Conservation (phyloP, 1,140 invertebrate genomes). For the Camponotus floridanus region DNA sequence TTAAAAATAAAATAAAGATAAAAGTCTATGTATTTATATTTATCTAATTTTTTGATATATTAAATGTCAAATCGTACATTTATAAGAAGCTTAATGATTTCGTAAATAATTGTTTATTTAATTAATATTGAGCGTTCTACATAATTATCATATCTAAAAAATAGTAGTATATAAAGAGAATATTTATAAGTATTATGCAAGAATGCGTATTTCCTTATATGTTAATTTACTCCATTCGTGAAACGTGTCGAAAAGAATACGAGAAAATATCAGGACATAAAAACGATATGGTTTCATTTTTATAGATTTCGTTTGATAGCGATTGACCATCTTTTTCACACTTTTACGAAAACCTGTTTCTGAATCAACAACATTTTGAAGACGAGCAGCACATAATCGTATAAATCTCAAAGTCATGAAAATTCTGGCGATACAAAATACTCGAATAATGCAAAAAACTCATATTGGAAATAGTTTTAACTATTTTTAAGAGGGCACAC, state of each 20-base stretch:
- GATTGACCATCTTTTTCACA: neutral
- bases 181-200: neutral
- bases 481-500: neutral
- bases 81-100: neutral
- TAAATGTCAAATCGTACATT: neutral
- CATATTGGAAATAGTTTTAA: slow-evolving; percentile 25
- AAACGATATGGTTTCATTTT: slow-evolving; percentile 15
- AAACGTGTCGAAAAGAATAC: slow-evolving; percentile 1
- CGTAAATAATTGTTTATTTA: no score
- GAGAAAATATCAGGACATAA: slow-evolving; percentile 11
- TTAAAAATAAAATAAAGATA: neutral
- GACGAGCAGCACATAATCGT: neutral
- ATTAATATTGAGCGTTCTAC: neutral
- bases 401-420: neutral
- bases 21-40: neutral
- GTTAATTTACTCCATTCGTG: slow-evolving; percentile 24
- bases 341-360: slow-evolving; percentile 31
- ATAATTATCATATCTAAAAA: neutral
- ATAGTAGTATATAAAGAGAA: neutral
- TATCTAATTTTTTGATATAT: no score
- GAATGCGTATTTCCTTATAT: slow-evolving; percentile 34
- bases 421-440: neutral
- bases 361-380: neutral
- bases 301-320: slow-evolving; percentile 23
- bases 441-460: neutral